Base-by-base conservation (phyloP, 2,888 invertebrate species). In the Gnatocerus cornutus region DNA sequence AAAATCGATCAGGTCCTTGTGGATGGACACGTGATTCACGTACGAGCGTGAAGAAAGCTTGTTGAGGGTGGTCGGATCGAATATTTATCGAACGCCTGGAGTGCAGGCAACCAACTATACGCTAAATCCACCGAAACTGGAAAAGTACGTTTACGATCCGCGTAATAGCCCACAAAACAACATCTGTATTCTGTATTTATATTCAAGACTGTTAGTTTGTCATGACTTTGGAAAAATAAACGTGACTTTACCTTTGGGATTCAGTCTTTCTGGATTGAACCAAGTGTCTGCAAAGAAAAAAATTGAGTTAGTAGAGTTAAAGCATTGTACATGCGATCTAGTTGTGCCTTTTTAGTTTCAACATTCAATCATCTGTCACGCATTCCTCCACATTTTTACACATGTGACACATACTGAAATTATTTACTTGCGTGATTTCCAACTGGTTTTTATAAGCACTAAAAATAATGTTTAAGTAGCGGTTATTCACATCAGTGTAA, bases 231-330 rank as follows among this genome's bases (percentile, higher is more conserved):
- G 21, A 21, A 21, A 21, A 21, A 21, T 46, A 33, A 55, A 55
- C 7, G 37, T 9, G 21, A 56, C 56, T 39, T 64, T 91, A 95
- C 95, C 95, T 92, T 90, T 91, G 79, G 95, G 95, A 87, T 95
- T 93, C 87, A 95, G 92, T 87, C 93, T 92, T 88, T 94, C 93
- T 83, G 95, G 95, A 87, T 94, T 93, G 90, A 95, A 95, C 95
- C 95, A 95, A 88, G 94, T 93, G 91, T 94, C 95, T 95, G 93
- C 82, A 94, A 92, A 87, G 87, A 88, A 76, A 71, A 70, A 27
- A 66, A 63, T 43, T 14, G 9, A 63, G 63, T 63, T 63, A 63
- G 63, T 59, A 46, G 46, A 29, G 14, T 30, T 59, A 10, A 16
- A 41, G 16, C 5, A 30, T 41, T 12, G 41, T 41, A n/a, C 41